Percentiles rank a stretch among this genome's conserved stretches.
Conservation (phyloP, 92 coral and sea anemone genomes). For the Anthopleura xanthogrammica region DNA sequence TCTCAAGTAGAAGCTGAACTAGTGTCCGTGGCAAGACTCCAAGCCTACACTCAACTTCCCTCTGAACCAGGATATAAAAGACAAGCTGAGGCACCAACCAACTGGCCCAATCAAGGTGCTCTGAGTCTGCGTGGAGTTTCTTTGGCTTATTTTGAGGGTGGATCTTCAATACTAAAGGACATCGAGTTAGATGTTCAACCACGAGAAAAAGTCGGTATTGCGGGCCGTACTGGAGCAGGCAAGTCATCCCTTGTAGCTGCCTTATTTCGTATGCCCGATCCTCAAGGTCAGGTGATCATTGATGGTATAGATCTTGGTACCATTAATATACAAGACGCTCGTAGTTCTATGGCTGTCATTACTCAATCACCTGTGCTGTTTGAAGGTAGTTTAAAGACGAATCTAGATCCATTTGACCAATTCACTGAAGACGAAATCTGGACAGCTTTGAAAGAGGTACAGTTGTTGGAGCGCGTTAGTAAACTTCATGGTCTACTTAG, state of each 20-base stretch:
- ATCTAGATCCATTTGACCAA: slow-evolving; percentile 32
- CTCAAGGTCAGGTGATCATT: slow-evolving; percentile 27
- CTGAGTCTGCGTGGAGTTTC: slow-evolving; percentile 14
- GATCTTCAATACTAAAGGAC: slow-evolving; percentile 11
- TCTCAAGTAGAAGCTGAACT: not conserved
- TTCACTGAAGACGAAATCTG: not conserved
- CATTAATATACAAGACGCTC: slow-evolving; percentile 22
- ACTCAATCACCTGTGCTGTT: slow-evolving; percentile 33
- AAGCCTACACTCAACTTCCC: slow-evolving; percentile 3
- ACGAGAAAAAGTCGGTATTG: slow-evolving; percentile 21
- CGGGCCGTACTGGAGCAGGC: slow-evolving; percentile 39
- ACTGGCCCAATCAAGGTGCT: slow-evolving; percentile 32
- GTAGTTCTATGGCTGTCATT: slow-evolving; percentile 34
- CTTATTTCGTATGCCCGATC: slow-evolving; percentile 35
- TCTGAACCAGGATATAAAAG: slow-evolving; percentile 15
- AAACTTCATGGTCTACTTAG: too few relatives aligned
- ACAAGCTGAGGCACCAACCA: not conserved
- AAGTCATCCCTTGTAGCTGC: slow-evolving; percentile 39
- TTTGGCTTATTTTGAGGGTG: slow-evolving; percentile 10
- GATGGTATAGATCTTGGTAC: slow-evolving; percentile 33
- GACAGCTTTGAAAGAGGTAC: too few relatives aligned
- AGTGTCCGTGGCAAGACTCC: slow-evolving; percentile 1
- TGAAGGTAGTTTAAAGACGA: slow-evolving; percentile 21
- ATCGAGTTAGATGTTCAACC: slow-evolving; percentile 15
- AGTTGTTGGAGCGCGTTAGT: too few relatives aligned